phyloP scores from a whole-genome alignment of 2,113 vertebrate species.

The Hyaena hyaena region DNA sequence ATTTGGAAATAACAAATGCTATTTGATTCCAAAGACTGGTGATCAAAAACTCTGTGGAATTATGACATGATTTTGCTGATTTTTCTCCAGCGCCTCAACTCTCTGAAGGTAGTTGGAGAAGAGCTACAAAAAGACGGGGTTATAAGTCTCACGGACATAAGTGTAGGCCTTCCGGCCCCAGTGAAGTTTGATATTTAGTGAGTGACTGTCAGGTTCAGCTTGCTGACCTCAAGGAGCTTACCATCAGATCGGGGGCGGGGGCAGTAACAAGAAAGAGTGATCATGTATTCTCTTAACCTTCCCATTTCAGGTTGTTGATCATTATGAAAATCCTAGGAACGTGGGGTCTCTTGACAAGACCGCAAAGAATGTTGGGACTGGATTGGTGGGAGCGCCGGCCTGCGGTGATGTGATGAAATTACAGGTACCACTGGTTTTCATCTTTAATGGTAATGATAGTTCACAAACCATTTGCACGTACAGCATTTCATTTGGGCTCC shows the following conservation, averaged over 20 bases:
- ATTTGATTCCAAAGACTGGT: not conserved
- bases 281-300: not conserved
- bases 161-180: not conserved
- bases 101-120: not conserved
- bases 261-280: not conserved
- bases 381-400: constrained; percentile 96
- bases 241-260: not conserved
- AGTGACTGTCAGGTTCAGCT: not conserved
- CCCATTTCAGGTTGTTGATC: constrained; percentile 94
- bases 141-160: not conserved
- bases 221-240: not conserved
- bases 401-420: constrained; percentile 99
- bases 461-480: not conserved
- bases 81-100: not conserved
- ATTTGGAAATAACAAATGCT: not conserved
- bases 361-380: constrained; percentile 95
- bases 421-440: constrained; percentile 87
- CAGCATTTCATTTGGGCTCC: not conserved
- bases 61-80: not conserved
- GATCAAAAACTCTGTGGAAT: not conserved
- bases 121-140: not conserved
- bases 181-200: not conserved
- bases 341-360: constrained; percentile 95
- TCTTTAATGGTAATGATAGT: not conserved
- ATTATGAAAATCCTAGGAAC: constrained; percentile 98